These are phyloP conservation scores for Synergus laeviventris DNA, from an alignment of 2,888 invertebrate genomes.

Conservation along the genomic window DNA sequence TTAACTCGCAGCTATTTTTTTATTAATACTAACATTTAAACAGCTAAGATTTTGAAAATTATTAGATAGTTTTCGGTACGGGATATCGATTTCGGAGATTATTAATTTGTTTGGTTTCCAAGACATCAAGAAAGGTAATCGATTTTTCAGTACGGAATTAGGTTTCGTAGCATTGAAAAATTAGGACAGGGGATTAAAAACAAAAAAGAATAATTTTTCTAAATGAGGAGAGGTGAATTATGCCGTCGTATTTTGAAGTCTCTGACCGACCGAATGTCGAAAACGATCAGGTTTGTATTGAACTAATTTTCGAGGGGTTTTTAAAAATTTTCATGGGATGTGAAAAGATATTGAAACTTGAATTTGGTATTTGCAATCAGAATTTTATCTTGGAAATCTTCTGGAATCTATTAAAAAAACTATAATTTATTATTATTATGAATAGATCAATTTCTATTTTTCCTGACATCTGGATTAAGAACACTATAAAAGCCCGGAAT, in stretches of 20 bases:
- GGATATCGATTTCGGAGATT: slow-evolving; percentile 2
- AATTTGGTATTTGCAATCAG: too few relatives aligned
- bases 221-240: slow-evolving; percentile 52
- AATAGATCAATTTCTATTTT: too few relatives aligned
- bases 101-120: slow-evolving; percentile 34
- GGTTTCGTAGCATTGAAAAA: neutral
- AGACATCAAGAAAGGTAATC: slow-evolving; percentile 1
- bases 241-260: slow-evolving; percentile 57
- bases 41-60: neutral
- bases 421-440: too few relatives aligned
- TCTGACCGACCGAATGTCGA: slow-evolving; percentile 52
- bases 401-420: too few relatives aligned
- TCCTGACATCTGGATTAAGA: too few relatives aligned
- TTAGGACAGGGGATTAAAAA: neutral
- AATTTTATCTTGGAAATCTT: too few relatives aligned
- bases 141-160: neutral
- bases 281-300: slow-evolving; percentile 51
- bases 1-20: neutral
- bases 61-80: neutral
- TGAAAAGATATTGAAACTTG: too few relatives aligned
- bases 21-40: neutral
- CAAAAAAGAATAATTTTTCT: neutral
- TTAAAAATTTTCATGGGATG: too few relatives aligned
- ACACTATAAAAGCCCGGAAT: too few relatives aligned
- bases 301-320: neutral